Evolutionary conservation across 2,113 vertebrate species (phyloP), one percentile per base, ranked within the genome.

Genomic region (Dascyllus trimaculatus): DNA sequence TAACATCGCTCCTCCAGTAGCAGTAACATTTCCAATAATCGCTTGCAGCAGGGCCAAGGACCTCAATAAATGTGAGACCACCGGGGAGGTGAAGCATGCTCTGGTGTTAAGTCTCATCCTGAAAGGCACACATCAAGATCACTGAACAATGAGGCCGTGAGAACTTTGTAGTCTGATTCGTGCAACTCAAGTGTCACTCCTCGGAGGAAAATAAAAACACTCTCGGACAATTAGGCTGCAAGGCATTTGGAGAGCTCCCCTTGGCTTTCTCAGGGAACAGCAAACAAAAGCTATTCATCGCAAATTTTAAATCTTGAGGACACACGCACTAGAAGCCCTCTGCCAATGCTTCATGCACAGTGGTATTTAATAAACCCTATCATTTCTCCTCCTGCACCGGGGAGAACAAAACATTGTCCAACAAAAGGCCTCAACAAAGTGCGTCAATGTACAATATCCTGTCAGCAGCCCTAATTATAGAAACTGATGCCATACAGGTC

Each of bases 261-360:
- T 43, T 56, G 66, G 62, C 26, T 52, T 57, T 81, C 62, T 70
- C 57, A 24, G 51, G 59, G 60, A 84, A 65, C 58, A 51, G n/a
- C 63, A 74, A 73, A 80, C 48, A 76, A 64, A 86, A 63, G 48
- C 58, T 59, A 77, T 82, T 66, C 56, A 79, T 52, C 48, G n/a
- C 38, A 83, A 22, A 61, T 63, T 10, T 51, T 40, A 63, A 85
- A 74, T 52, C 52, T 64, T 53, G 8, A 67, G 61, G 18, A 40
- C 70, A 71, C 29, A 71, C 29, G 54, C 64, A 43, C 40, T 14
- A 43, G 40, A 61, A 48, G 35, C 40, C 8, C 54, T 54, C 21
- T 46, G 67, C 32, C 52, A 63, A 0, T 58, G 71, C 45, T 40
- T 53, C 45, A 56, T 66, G 52, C 58, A 72, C 54, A 63, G 35